Conservation (phyloP, 2,888 invertebrate species). For the Trachelus iudaicus region DNA sequence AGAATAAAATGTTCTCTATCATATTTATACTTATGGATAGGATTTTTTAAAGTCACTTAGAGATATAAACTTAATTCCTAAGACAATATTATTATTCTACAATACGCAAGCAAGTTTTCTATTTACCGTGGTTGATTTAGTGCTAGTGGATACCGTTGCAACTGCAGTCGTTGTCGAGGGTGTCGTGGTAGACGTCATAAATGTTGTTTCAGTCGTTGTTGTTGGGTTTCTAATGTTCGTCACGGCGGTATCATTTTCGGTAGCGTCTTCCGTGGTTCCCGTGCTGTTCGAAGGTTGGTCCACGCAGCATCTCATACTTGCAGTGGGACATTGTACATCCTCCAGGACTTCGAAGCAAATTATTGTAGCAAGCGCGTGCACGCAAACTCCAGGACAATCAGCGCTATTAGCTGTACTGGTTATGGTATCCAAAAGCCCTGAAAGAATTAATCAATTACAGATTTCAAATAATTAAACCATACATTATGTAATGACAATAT, state of each 20-base stretch:
- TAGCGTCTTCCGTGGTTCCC: slow-evolving; percentile 34
- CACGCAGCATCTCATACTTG: slow-evolving; percentile 87
- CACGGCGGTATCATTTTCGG: slow-evolving; percentile 35
- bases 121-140: slow-evolving; percentile 36
- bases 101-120: background rate
- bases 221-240: slow-evolving; percentile 45
- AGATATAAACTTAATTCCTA: background rate
- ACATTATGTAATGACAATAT: slow-evolving; percentile 3
- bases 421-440: slow-evolving; percentile 86
- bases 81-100: background rate
- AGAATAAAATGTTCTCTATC: slow-evolving; percentile 6
- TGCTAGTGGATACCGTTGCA: slow-evolving; percentile 48
- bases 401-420: slow-evolving; percentile 86
- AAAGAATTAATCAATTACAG: background rate
- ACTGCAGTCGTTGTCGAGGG: slow-evolving; percentile 42
- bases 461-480: background rate
- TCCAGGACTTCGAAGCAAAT: slow-evolving; percentile 89
- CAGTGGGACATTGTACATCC: slow-evolving; percentile 82
- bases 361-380: slow-evolving; percentile 85
- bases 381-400: slow-evolving; percentile 90
- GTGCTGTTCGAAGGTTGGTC: slow-evolving; percentile 76
- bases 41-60: background rate
- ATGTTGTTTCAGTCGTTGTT: slow-evolving; percentile 50
- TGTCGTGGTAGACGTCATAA: slow-evolving; percentile 51
- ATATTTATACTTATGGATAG: slow-evolving; percentile 7